These are phyloP conservation scores for Drosophila mettleri DNA, from an alignment of 2,888 invertebrate species.

Conservation along the genomic window DNA sequence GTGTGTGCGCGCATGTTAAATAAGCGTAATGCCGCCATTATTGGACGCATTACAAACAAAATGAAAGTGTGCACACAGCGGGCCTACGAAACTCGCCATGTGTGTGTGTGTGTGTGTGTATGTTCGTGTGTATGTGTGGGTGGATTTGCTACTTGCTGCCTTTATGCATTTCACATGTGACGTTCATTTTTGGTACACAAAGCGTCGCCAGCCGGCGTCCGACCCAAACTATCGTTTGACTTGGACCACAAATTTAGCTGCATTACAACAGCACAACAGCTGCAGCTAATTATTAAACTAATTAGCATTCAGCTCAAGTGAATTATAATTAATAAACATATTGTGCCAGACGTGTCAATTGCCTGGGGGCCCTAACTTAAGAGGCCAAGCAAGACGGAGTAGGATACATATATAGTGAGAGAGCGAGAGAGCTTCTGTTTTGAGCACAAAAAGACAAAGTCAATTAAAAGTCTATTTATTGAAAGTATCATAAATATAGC, in stretches of 20 bases:
- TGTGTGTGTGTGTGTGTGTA: slow-evolving; percentile 3
- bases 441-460: background rate
- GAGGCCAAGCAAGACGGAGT: background rate
- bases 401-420: background rate
- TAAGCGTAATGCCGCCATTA: slow-evolving; percentile 81
- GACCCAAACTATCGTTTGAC: slow-evolving; percentile 7
- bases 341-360: slow-evolving; percentile 1
- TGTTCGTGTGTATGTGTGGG: slow-evolving; percentile 6
- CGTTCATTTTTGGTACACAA: slow-evolving; percentile 23
- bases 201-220: slow-evolving; percentile 13
- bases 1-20: slow-evolving; percentile 73
- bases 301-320: slow-evolving; percentile 11
- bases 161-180: slow-evolving; percentile 54
- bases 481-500: background rate
- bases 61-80: slow-evolving; percentile 60
- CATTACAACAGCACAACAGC: background rate
- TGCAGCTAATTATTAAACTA: slow-evolving; percentile 26
- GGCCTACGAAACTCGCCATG: slow-evolving; percentile 19
- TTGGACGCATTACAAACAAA: slow-evolving; percentile 79
- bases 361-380: background rate
- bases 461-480: background rate
- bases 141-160: slow-evolving; percentile 27
- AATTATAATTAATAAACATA: slow-evolving; percentile 10
- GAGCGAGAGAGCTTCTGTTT: background rate
- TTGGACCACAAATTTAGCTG: slow-evolving; percentile 20